These are phyloP conservation scores for Acipenser transmontanus DNA, from an alignment of 2,797 vertebrate genomes.

Conservation along the genomic window DNA sequence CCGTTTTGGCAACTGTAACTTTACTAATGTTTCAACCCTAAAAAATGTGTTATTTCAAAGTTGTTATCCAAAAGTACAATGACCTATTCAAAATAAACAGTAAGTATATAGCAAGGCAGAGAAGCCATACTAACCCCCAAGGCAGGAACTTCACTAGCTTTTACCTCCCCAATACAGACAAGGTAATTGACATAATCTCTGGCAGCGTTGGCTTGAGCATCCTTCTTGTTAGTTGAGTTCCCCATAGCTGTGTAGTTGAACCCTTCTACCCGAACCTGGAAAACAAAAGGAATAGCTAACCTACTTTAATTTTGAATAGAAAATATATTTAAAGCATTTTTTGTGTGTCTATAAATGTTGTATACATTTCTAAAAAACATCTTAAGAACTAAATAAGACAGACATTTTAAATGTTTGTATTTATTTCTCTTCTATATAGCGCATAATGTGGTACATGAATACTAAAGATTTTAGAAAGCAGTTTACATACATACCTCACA, in stretches of 20 bases:
- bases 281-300: background rate
- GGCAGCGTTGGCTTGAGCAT: slow-evolving; percentile 87
- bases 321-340: too few species aligned
- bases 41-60: too few species aligned
- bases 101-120: too few species aligned
- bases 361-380: background rate
- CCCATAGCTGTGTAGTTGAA: slow-evolving; percentile 87
- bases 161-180: slow-evolving; percentile 75
- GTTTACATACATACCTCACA: slow-evolving; percentile 71
- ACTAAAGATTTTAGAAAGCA: background rate
- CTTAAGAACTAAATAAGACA: too few species aligned
- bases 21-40: too few species aligned
- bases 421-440: too few species aligned
- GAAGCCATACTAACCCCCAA: slow-evolving; percentile 60
- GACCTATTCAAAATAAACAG: too few species aligned
- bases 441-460: background rate
- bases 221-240: slow-evolving; percentile 93
- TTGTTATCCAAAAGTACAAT: too few species aligned
- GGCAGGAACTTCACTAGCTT: slow-evolving; percentile 73
- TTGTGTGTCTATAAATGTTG: background rate
- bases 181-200: slow-evolving; percentile 91
- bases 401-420: background rate
- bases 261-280: slow-evolving; percentile 78
- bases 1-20: too few species aligned
- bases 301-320: too few species aligned